These are phyloP conservation scores for Hyposmocoma kahamanoa DNA, from an alignment of 1,140 invertebrate genomes.

Conservation along the genomic window DNA sequence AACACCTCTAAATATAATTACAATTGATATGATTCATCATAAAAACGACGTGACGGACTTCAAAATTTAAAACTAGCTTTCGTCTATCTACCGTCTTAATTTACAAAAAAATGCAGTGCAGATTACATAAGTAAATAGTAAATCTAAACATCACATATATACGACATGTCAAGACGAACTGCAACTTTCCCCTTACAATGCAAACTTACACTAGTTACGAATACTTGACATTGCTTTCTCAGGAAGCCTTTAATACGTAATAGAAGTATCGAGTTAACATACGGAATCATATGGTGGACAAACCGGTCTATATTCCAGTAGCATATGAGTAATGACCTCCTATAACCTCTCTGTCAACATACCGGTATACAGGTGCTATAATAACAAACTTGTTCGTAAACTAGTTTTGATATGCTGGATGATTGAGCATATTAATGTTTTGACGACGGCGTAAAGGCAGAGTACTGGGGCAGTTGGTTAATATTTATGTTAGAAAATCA, in stretches of 20 bases:
- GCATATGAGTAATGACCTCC: constrained; percentile 52
- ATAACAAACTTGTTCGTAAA: constrained; percentile 35
- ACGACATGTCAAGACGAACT: constrained; percentile 13
- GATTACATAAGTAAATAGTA: no score
- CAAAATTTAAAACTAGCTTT: no score
- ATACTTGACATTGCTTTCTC: constrained; percentile 16
- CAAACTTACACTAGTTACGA: constrained; percentile 17
- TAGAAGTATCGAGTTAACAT: constrained; percentile 13
- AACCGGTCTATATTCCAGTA: constrained; percentile 37
- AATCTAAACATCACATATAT: no score
- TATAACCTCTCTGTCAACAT: constrained; percentile 32
- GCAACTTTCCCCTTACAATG: constrained; percentile 34
- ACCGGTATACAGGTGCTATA: constrained; percentile 30
- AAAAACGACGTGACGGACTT: no score
- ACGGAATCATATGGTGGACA: constrained; percentile 43
- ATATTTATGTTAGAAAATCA: no score
- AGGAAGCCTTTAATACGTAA: constrained; percentile 21
- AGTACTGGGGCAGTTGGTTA: no score
- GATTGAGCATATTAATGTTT: neutral
- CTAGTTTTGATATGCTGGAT: constrained; percentile 24
- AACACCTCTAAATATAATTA: no score
- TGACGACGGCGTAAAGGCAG: no score
- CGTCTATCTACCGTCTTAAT: no score
- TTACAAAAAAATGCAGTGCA: no score
- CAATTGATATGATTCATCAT: no score